A percentile compares a stretch with the other conserved stretches of the same genome.
These are phyloP conservation scores for Avahi laniger DNA, from an alignment of 2,797 vertebrate species.

Conservation along the genomic window DNA sequence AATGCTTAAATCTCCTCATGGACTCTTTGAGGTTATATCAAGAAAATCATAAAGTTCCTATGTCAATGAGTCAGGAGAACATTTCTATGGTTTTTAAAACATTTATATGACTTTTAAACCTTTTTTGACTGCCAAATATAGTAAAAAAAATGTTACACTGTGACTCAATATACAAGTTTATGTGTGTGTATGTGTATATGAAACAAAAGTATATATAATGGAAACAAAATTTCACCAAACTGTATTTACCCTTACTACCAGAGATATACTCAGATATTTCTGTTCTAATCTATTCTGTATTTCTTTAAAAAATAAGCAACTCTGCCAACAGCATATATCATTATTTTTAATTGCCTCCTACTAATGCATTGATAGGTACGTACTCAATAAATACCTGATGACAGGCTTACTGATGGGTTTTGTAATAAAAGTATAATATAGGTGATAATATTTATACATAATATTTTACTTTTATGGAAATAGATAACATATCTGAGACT, in stretches of 20 bases:
- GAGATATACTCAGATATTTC: not conserved
- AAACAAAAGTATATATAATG: not conserved
- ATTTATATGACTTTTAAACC: constrained; percentile 9
- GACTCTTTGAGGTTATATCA: not conserved
- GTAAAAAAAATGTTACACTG: not conserved
- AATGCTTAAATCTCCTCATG: not conserved
- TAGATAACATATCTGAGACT: not conserved
- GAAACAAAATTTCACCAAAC: constrained; percentile 20
- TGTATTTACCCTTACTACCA: not conserved
- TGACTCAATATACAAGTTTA: not conserved
- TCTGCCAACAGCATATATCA: not conserved
- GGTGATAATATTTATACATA: not conserved
- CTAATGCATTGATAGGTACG: not conserved
- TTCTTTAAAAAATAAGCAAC: constrained; percentile 1
- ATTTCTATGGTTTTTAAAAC: constrained; percentile 11
- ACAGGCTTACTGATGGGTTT: not conserved
- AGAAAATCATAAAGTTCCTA: constrained; percentile 14
- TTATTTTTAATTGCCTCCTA: constrained; percentile 48
- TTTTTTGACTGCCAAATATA: not conserved
- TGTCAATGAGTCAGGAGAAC: not conserved
- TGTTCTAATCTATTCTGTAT: not conserved
- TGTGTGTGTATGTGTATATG: not conserved
- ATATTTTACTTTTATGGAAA: constrained; percentile 38
- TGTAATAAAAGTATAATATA: constrained; percentile 35
- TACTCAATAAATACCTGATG: constrained; percentile 5